A percentile compares a stretch with the other conserved stretches of the same genome.
Conservation (phyloP, 2,888 invertebrate species). For the Drosophila mimica region DNA sequence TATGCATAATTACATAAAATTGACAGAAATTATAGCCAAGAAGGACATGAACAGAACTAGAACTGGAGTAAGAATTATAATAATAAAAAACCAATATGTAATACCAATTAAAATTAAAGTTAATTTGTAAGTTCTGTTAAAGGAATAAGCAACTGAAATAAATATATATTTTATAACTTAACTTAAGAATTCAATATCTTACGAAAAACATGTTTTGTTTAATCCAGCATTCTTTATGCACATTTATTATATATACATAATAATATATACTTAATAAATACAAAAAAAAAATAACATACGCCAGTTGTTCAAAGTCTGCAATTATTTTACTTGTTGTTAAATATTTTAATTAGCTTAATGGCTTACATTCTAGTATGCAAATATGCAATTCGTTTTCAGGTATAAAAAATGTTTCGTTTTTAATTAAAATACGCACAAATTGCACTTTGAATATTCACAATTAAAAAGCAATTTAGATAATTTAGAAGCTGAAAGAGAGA, state of each 20-base stretch:
- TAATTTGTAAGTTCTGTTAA: background rate
- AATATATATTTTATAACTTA: background rate
- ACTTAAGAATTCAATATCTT: background rate
- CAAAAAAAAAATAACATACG: background rate
- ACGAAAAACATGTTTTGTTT: background rate
- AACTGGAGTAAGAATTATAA: constrained; percentile 12
- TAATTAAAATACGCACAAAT: constrained; percentile 57
- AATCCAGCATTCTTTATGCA: background rate
- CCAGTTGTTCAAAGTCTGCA: background rate
- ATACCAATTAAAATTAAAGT: background rate
- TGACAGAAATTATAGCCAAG: constrained; percentile 33
- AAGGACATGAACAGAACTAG: constrained; percentile 10
- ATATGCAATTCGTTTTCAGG: background rate
- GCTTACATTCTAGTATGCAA: background rate
- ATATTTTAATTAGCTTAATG: constrained; percentile 29
- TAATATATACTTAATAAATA: background rate
- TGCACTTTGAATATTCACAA: constrained; percentile 54
- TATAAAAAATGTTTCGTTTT: constrained; percentile 36
- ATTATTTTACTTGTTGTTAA: background rate
- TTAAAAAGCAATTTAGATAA: constrained; percentile 76
- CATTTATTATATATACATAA: background rate
- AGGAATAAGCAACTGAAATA: background rate
- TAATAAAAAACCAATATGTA: background rate
- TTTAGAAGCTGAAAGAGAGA: constrained; percentile 35
- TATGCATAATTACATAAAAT: constrained; percentile 53